Evolutionary conservation across 2,888 invertebrate genomes (phyloP).

Genomic region (Melitaea athalia): DNA sequence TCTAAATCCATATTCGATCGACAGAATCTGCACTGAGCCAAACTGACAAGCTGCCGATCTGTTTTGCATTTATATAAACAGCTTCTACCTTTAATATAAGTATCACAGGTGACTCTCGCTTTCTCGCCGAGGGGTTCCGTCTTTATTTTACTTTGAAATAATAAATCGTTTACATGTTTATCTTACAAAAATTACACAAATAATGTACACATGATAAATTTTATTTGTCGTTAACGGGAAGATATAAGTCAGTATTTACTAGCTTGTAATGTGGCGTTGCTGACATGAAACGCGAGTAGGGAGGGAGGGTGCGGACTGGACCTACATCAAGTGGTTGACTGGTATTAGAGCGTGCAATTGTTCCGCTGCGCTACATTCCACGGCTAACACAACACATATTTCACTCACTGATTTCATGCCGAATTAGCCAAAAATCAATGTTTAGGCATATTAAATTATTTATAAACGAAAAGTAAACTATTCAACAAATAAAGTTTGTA

Average conservation of each 20-base stretch:
- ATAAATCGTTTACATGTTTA: background rate
- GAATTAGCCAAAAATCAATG: slow-evolving; percentile 58
- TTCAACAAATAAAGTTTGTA: background rate
- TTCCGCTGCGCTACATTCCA: slow-evolving; percentile 74
- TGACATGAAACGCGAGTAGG: slow-evolving; percentile 53
- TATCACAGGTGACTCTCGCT: slow-evolving; percentile 51
- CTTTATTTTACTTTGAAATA: slow-evolving; percentile 17
- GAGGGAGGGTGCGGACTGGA: slow-evolving; percentile 53
- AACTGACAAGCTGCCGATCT: slow-evolving; percentile 81
- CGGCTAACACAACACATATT: slow-evolving; percentile 68
- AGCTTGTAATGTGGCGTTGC: slow-evolving; percentile 44
- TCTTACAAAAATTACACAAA: too few relatives aligned
- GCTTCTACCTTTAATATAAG: slow-evolving; percentile 73
- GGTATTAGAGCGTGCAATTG: slow-evolving; percentile 79
- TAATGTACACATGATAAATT: slow-evolving; percentile 10
- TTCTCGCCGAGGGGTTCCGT: slow-evolving; percentile 15
- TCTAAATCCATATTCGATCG: slow-evolving; percentile 82
- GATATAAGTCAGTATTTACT: slow-evolving; percentile 39
- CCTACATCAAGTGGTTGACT: slow-evolving; percentile 81
- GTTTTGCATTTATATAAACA: slow-evolving; percentile 83
- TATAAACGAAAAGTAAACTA: background rate
- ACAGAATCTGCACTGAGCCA: slow-evolving; percentile 76
- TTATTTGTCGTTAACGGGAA: slow-evolving; percentile 27
- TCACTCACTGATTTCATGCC: slow-evolving; percentile 74
- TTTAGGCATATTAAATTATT: background rate